Percentiles rank a stretch among this genome's conserved stretches.
These are phyloP conservation scores for Prosapia bicincta DNA, from an alignment of 2,888 invertebrate species.

Conservation along the genomic window DNA sequence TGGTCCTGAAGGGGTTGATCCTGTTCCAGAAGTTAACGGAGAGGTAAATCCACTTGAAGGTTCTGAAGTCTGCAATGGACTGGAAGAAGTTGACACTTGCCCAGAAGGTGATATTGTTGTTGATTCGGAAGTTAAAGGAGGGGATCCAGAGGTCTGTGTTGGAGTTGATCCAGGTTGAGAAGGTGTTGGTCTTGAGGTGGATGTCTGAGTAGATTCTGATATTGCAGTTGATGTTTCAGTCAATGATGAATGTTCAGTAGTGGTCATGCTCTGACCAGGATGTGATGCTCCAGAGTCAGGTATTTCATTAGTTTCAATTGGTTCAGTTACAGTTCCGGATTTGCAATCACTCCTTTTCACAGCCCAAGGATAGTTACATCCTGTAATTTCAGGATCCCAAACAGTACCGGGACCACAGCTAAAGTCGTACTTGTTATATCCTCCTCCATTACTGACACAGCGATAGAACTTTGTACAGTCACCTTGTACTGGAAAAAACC, in stretches of 20 bases:
- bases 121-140: slow-evolving; percentile 3
- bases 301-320: neutral
- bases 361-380: slow-evolving; percentile 58
- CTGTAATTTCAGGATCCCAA: slow-evolving; percentile 60
- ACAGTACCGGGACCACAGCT: slow-evolving; percentile 62
- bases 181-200: neutral
- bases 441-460: slow-evolving; percentile 54
- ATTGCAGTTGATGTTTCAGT: slow-evolving; percentile 32
- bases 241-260: slow-evolving; percentile 29
- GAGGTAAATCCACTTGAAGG: neutral
- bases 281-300: neutral
- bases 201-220: slow-evolving; percentile 27
- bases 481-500: slow-evolving; percentile 59
- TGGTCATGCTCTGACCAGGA: slow-evolving; percentile 36
- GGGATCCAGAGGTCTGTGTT: slow-evolving; percentile 6
- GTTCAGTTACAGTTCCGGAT: neutral
- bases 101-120: neutral
- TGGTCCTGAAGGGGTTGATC: slow-evolving; percentile 29
- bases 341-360: slow-evolving; percentile 44
- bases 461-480: slow-evolving; percentile 64
- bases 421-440: slow-evolving; percentile 55
- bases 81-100: neutral
- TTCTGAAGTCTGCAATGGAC: neutral
- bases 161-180: slow-evolving; percentile 6
- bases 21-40: slow-evolving; percentile 33